phyloP scores from a whole-genome alignment of 2,113 vertebrate genomes.

The Aspidoscelis tigris region DNA sequence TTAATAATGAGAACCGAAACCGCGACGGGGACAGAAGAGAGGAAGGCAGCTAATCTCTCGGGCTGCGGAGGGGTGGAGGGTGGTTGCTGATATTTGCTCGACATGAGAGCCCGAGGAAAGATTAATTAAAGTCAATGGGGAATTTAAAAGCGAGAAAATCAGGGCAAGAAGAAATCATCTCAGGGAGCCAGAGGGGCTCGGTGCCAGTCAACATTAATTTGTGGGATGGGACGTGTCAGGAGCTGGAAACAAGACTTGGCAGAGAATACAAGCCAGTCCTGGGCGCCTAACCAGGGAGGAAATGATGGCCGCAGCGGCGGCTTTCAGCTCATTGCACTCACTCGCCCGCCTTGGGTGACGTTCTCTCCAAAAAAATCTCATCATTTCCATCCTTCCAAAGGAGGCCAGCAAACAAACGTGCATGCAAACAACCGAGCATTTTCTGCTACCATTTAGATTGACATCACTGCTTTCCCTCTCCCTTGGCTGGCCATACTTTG shows the following conservation, averaged over 20 bases:
- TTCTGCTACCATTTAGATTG: neutral
- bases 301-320: neutral
- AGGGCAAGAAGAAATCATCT: slow-evolving; percentile 8
- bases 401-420: too few species aligned
- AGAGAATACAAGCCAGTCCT: neutral
- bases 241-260: slow-evolving; percentile 29
- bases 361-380: slow-evolving; percentile 3
- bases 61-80: neutral
- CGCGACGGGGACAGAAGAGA: neutral
- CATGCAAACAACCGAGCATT: neutral
- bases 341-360: neutral
- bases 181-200: slow-evolving; percentile 4
- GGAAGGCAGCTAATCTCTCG: neutral
- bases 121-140: slow-evolving; percentile 41
- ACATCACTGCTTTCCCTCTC: neutral
- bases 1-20: slow-evolving; percentile 6
- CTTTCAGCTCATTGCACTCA: neutral
- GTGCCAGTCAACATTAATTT: slow-evolving; percentile 19
- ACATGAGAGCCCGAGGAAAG: slow-evolving; percentile 33
- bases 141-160: slow-evolving; percentile 37
- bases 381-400: neutral
- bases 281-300: neutral
- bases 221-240: neutral
- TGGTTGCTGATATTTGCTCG: neutral
- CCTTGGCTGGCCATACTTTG: neutral